Conservation (phyloP, 35 echinoderm and acorn worm species). For the Eucidaris tribuloides region DNA sequence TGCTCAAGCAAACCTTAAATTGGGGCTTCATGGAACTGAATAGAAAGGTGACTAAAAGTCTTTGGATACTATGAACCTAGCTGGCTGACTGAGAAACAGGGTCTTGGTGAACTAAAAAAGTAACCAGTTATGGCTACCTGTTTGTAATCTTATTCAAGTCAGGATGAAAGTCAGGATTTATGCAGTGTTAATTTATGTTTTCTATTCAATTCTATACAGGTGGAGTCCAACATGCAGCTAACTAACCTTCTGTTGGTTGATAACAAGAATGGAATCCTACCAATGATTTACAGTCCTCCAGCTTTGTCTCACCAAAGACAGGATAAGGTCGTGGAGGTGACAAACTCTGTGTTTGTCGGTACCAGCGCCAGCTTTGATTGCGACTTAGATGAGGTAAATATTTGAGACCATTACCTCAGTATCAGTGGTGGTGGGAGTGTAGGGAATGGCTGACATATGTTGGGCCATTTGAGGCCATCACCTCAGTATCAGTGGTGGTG, state of each 20-base stretch:
- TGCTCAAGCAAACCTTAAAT: too few relatives aligned
- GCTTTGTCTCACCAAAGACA: slow-evolving; percentile 27
- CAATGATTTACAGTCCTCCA: slow-evolving; percentile 36
- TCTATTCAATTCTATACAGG: background rate
- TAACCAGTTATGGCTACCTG: background rate
- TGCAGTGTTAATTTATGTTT: background rate
- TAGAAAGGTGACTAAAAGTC: too few relatives aligned
- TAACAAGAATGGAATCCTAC: slow-evolving; percentile 54
- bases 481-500: too few relatives aligned
- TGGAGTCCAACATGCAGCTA: slow-evolving; percentile 1
- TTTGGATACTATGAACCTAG: background rate
- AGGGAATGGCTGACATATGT: too few relatives aligned
- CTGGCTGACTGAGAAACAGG: background rate
- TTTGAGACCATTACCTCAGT: too few relatives aligned
- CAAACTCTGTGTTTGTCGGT: slow-evolving; percentile 50
- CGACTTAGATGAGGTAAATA: slow-evolving; percentile 41
- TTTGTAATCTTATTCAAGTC: background rate
- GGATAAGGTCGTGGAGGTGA: slow-evolving; percentile 39
- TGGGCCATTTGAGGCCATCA: too few relatives aligned
- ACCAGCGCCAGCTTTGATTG: slow-evolving; percentile 63
- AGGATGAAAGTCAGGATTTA: too few relatives aligned
- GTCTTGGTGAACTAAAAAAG: background rate
- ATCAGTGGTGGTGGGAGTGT: too few relatives aligned
- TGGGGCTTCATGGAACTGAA: too few relatives aligned
- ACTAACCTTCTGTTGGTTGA: slow-evolving; percentile 61